phyloP scores from a whole-genome alignment of 2,797 vertebrate genomes.

The Mycteria americana region DNA sequence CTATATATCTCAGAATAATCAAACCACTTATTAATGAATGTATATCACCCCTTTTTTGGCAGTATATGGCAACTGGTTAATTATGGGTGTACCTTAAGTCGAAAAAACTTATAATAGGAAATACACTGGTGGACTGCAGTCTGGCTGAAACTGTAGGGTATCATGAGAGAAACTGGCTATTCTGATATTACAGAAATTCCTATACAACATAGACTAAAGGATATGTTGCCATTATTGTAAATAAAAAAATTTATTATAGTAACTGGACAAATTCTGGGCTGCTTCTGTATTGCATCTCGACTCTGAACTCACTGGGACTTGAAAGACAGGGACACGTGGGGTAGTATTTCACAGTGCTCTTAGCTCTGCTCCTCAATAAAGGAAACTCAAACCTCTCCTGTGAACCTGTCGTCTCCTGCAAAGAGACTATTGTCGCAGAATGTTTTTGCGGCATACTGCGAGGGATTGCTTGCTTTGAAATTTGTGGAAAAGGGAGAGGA shows the following conservation, averaged over 20 bases:
- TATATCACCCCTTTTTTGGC: not conserved
- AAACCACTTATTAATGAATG: not conserved
- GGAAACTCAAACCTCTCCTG: constrained; percentile 3
- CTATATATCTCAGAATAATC: not conserved
- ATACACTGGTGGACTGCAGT: not conserved
- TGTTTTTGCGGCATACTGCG: not conserved
- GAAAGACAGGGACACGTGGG: not conserved
- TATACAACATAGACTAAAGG: not conserved
- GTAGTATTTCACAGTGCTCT: constrained; percentile 12
- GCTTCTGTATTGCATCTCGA: not conserved
- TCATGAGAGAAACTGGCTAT: not conserved
- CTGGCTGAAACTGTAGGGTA: not conserved
- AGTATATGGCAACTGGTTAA: not conserved
- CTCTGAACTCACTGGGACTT: constrained; percentile 9
- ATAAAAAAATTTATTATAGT: not conserved
- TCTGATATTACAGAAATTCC: not conserved
- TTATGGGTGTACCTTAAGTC: not conserved
- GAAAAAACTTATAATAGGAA: not conserved
- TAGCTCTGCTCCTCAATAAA: not conserved
- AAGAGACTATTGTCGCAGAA: not conserved
- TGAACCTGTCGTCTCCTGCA: not conserved
- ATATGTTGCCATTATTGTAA: not conserved
- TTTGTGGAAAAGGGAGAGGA: not conserved
- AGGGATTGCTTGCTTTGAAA: not conserved
- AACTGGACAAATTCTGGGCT: not conserved